Evolutionary conservation across 1,140 invertebrate genomes (phyloP), one percentile per base, ranked within the genome.

Genomic region (Samia ricini): DNA sequence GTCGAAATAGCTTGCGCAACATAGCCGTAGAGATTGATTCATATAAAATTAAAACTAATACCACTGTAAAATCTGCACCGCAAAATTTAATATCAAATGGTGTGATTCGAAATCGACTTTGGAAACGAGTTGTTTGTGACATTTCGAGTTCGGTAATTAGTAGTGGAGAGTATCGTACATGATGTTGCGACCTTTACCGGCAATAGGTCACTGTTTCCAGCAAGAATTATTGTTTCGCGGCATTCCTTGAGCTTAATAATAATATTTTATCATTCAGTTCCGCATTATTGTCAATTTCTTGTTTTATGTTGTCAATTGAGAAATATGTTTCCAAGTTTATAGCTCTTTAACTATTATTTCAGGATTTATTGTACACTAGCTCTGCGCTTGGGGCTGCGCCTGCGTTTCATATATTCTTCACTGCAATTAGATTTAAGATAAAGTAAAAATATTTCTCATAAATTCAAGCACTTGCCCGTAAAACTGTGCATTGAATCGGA

Each of bases 171-270:
- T 42, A 42, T 42, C 12, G 33, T 42, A 55, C 52, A 22, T 23
- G n/a, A n/a, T n/a, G n/a, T n/a, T n/a, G 4, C 22, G 52, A 55
- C 52, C 52, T 55, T 55, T 55, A 19, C 33, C 50, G 21, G 50
- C 52, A 22, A 55, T 55, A 55, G 52, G 52, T 55, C 52, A 24
- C 22, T 7, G 52, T 24, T 19, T 23, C 4, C 15, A 55, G 52
- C 10, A 24, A 55, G 52, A 55, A 22, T 55, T 55, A 55, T 55
- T 55, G 22, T 22, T 12, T 21, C 22, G 52, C 21, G 24, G 10
- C 24, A 24, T 55, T 55, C 52, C 33, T 42, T 42, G 33, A 42
- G n/a, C n/a, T n/a, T n/a, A 42, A 15, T 7, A 42, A 42, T 42
- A 42, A 42, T 42, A 42, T 42, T 42, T 42, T 42, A 42, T 1